Evolutionary conservation across 2,888 invertebrate species (phyloP), one percentile per base, ranked within the genome.

Genomic region (Cerceris rybyensis): DNA sequence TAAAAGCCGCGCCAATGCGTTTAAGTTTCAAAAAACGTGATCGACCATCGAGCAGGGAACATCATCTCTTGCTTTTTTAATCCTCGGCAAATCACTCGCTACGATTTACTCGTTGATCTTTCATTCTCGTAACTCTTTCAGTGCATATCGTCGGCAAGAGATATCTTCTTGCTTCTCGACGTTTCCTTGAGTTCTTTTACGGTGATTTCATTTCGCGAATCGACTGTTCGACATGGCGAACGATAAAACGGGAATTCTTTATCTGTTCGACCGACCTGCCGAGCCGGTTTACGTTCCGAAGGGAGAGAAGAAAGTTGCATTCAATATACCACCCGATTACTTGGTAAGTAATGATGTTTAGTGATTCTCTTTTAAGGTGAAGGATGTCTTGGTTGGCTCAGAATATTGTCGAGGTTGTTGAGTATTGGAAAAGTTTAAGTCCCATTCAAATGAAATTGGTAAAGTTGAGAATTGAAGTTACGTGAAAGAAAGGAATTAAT

Each of bases 251-350:
- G 68, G 70, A 58, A 86, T 92, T 58, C 85, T 92, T 16, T 89
- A 91, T 43, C 94, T 97, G 83, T 96, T 96, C 93, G 96, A 96
- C 88, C 95, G 96, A 52, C 96, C 96, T 9, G 94, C 94, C 78
- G 96, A 97, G 92, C 96, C 96, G 0, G 94, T 95, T 74, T 96
- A 96, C 92, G 94, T 96, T 93, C 95, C 95, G 81, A 97, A 96
- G 92, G 96, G 96, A 2, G 94, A 95, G 0, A 92, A 93, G 0
- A 93, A 94, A 61, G 91, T 94, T 0, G 94, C 94, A 43, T 95
- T 96, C 87, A 94, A 96, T 83, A 90, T 96, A 6, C 96, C 96
- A 0, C 92, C 94, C 7, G 93, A 94, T 73, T 96, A 94, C 87
- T 93, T 95, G 94, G 96, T 96, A 92, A 94, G 94, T 93, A 42